These are phyloP conservation scores for Trematocara marginatum DNA, from an alignment of 2,113 vertebrate species.

Conservation along the genomic window DNA sequence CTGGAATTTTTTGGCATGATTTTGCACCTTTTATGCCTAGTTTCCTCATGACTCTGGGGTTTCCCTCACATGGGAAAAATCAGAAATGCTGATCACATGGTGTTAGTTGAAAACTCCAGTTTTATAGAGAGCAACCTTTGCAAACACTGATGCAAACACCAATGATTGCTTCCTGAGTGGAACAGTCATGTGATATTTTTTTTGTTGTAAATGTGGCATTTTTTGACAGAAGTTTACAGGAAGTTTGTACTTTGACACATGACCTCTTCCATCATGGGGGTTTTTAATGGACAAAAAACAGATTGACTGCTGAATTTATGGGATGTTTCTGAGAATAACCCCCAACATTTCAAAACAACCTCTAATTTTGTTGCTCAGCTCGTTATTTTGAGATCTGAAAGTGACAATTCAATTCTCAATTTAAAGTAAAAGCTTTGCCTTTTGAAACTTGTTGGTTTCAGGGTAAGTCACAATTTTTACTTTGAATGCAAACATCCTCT, in stretches of 20 bases:
- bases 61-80: not conserved
- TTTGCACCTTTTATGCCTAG: not conserved
- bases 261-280: not conserved
- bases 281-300: not conserved
- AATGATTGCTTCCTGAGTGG: not conserved
- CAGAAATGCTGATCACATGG: not conserved
- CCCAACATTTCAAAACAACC: not conserved
- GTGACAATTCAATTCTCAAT: not conserved
- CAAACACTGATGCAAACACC: not conserved
- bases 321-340: not conserved
- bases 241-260: not conserved
- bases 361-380: not conserved
- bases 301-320: not conserved
- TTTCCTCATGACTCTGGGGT: not conserved
- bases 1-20: not conserved
- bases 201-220: not conserved
- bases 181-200: not conserved
- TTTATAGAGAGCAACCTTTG: not conserved
- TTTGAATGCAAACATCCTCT: not conserved
- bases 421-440: not conserved
- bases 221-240: not conserved
- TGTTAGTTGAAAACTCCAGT: not conserved
- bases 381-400: not conserved
- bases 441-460: not conserved
- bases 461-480: not conserved